A percentile compares a stretch with the other conserved stretches of the same genome.
phyloP scores from a whole-genome alignment of 2,113 vertebrate genomes.

The Gnathonemus echidnorhynchus region DNA sequence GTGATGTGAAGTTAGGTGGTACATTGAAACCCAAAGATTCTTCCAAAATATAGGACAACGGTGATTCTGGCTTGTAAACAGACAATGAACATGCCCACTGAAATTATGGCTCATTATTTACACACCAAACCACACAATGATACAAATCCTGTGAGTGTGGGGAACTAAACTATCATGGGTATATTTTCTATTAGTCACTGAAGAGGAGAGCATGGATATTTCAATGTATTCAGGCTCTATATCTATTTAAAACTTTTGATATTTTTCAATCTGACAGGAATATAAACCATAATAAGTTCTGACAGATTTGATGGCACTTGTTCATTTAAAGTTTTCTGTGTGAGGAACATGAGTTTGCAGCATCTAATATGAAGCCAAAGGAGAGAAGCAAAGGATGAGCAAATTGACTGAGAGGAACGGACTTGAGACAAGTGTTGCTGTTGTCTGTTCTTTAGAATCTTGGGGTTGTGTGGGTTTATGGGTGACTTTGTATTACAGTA shows the following conservation, averaged over 20 bases:
- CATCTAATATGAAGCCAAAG: neutral
- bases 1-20: neutral
- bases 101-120: neutral
- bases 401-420: neutral
- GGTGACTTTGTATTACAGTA: neutral
- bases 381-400: neutral
- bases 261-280: neutral
- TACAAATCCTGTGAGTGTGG: neutral
- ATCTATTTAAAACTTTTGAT: neutral
- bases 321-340: neutral
- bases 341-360: neutral
- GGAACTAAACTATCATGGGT: neutral
- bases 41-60: neutral
- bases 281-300: neutral
- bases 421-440: neutral
- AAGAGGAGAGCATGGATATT: neutral
- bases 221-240: neutral
- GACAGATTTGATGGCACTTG: neutral
- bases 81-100: neutral
- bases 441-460: neutral
- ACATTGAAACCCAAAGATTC: neutral
- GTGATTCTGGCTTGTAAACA: neutral
- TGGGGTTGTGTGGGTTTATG: neutral
- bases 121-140: neutral
- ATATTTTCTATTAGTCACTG: neutral